A percentile compares a stretch with the other conserved stretches of the same genome.
Conservation (phyloP, 2,113 vertebrate genomes). For the Megaptera novaeangliae region DNA sequence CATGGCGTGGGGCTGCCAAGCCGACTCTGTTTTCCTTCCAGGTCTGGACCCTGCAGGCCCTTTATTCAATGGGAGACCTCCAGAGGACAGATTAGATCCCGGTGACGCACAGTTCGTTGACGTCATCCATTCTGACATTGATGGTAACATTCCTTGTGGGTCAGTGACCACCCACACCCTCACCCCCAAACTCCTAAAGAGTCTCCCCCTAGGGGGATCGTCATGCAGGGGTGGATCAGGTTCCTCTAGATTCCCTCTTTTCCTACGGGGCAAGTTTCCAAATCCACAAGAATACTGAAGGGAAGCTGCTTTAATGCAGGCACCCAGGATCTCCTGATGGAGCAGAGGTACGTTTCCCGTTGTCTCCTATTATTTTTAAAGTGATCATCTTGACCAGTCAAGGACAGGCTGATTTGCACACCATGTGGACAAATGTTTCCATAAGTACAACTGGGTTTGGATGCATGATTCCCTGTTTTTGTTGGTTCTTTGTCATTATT, state of each 20-base stretch:
- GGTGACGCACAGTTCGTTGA: slow-evolving; percentile 92
- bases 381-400: background rate
- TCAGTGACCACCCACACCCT: background rate
- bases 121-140: slow-evolving; percentile 92
- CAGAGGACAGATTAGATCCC: slow-evolving; percentile 88
- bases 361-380: background rate
- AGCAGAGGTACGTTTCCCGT: background rate
- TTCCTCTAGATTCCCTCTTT: background rate
- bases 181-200: background rate
- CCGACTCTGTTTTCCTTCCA: slow-evolving; percentile 67
- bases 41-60: slow-evolving; percentile 95
- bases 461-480: background rate
- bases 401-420: background rate
- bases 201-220: background rate
- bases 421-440: background rate
- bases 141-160: slow-evolving; percentile 80
- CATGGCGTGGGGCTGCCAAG: slow-evolving; percentile 32
- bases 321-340: background rate
- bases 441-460: background rate
- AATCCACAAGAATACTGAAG: background rate
- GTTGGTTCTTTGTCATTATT: background rate
- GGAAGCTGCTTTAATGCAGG: background rate
- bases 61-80: slow-evolving; percentile 83
- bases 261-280: background rate
- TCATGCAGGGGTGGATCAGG: background rate